Evolutionary conservation across 2,113 vertebrate genomes (phyloP).

Genomic region (Brienomyrus brachyistius): DNA sequence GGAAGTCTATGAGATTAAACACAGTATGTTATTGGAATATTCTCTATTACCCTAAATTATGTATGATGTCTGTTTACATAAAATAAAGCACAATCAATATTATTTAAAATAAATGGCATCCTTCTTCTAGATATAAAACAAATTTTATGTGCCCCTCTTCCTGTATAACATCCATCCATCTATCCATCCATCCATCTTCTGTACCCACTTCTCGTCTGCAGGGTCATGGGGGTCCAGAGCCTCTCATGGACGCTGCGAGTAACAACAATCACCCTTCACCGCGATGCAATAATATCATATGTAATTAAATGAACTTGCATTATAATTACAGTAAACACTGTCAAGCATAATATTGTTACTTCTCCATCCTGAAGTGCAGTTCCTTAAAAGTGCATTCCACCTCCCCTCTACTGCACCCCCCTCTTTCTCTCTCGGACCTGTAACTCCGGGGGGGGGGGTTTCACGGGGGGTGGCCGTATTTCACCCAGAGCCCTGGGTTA

Average conservation of each 20-base stretch:
- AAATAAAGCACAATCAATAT: neutral
- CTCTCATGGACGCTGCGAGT: neutral
- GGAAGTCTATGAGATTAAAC: neutral
- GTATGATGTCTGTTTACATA: neutral
- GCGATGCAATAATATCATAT: neutral
- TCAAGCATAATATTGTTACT: neutral
- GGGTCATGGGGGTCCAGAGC: neutral
- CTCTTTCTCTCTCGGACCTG: neutral
- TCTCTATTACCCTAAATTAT: neutral
- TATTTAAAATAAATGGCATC: neutral
- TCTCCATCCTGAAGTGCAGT: neutral
- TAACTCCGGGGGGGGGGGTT: neutral
- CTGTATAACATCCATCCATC: neutral
- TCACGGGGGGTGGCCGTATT: slow-evolving; percentile 54
- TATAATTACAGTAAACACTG: neutral
- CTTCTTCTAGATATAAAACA: neutral
- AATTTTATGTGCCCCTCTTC: neutral
- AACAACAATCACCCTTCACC: neutral
- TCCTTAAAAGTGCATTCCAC: neutral
- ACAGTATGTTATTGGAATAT: neutral
- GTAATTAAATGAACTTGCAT: neutral
- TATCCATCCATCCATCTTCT: neutral
- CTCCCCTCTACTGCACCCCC: neutral
- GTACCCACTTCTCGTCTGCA: neutral
- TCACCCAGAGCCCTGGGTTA: slow-evolving; percentile 56